These are phyloP conservation scores for Arion vulgaris DNA, from an alignment of 1,140 invertebrate species.

Conservation along the genomic window DNA sequence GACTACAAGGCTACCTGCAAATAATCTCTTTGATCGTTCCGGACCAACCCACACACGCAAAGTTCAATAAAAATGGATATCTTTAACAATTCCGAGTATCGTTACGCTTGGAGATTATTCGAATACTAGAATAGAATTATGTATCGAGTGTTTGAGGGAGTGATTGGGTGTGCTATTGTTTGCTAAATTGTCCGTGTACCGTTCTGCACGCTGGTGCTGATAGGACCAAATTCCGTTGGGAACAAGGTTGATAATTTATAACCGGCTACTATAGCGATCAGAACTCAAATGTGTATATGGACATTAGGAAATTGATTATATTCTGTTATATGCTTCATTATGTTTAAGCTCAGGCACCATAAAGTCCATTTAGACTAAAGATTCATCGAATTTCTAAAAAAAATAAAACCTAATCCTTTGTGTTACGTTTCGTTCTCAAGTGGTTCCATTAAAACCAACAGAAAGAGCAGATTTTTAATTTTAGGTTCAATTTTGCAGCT, in stretches of 20 bases:
- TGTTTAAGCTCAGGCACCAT: background rate
- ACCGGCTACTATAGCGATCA: background rate
- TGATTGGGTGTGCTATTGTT: background rate
- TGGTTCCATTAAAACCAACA: conserved; percentile 1
- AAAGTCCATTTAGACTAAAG: conserved; percentile 7
- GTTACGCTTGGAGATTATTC: background rate
- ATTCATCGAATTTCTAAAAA: background rate
- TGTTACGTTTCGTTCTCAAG: background rate
- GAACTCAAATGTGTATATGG: background rate
- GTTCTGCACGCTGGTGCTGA: background rate
- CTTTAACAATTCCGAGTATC: background rate
- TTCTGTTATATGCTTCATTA: background rate
- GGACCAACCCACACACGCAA: background rate
- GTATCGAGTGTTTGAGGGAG: background rate
- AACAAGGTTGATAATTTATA: background rate
- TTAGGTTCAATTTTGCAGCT: background rate
- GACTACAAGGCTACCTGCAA: background rate
- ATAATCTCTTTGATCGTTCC: conserved; percentile 26
- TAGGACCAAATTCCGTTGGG: conserved; percentile 10
- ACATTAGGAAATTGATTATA: background rate
- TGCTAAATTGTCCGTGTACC: background rate
- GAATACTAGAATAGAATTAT: conserved; percentile 12
- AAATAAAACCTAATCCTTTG: background rate
- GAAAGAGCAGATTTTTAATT: background rate
- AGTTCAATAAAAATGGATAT: background rate